phyloP scores from a whole-genome alignment of 2,113 vertebrate genomes.

The Muntiacus reevesi region DNA sequence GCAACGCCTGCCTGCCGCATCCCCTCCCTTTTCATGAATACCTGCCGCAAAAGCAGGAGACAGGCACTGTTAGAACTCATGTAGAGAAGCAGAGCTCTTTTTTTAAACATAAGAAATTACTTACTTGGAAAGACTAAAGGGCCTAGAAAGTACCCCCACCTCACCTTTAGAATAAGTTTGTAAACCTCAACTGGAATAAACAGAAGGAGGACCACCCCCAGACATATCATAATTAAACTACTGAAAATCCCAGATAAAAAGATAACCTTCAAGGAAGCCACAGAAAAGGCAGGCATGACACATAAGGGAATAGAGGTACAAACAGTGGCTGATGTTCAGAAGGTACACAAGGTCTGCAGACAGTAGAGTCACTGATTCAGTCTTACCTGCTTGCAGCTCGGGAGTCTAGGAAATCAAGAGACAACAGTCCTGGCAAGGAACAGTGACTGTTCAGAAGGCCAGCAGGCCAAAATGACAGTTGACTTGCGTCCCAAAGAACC shows the following conservation, averaged over 20 bases:
- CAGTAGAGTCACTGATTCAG: not conserved
- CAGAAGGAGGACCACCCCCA: not conserved
- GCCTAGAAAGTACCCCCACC: not conserved
- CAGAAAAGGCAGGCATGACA: not conserved
- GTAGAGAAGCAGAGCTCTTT: not conserved
- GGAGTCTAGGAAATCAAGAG: not conserved
- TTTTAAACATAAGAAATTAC: not conserved
- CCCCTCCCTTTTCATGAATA: not conserved
- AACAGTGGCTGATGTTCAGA: not conserved
- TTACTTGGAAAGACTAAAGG: not conserved
- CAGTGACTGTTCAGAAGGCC: not conserved
- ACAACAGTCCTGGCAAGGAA: not conserved
- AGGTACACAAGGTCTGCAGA: not conserved
- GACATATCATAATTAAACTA: not conserved
- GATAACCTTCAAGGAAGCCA: too few species aligned
- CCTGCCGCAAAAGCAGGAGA: not conserved
- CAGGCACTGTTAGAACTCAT: not conserved
- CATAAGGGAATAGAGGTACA: not conserved
- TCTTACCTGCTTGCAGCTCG: accelerated
- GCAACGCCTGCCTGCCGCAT: not conserved
- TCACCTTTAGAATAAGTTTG: not conserved
- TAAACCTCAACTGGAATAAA: not conserved
- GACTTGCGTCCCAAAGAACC: not conserved
- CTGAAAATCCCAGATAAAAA: too few species aligned
- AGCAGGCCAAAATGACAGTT: not conserved